These are phyloP conservation scores for Patiria miniata DNA, from an alignment of 35 echinoderm and acorn worm genomes.

Conservation along the genomic window DNA sequence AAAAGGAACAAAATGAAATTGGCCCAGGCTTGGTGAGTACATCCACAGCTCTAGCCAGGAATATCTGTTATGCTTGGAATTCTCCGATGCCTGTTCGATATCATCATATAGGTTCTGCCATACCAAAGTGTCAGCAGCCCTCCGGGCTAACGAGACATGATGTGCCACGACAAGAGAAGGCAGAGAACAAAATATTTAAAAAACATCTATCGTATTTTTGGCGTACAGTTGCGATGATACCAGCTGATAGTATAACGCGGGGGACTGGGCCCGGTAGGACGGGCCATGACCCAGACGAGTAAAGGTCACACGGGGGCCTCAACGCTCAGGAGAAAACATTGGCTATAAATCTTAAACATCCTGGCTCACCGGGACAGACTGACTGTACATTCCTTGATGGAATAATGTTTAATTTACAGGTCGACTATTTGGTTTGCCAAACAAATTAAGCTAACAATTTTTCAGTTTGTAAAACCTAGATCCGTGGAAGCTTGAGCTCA, in stretches of 20 bases:
- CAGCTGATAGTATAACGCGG: neutral
- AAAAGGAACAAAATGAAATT: too few relatives aligned
- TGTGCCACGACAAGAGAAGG: neutral
- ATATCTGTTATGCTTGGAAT: constrained; percentile 22
- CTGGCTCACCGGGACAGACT: too few relatives aligned
- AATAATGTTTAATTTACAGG: too few relatives aligned
- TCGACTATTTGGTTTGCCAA: neutral
- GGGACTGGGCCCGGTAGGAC: neutral
- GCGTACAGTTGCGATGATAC: constrained; percentile 16
- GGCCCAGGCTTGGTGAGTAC: too few relatives aligned
- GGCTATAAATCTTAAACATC: too few relatives aligned
- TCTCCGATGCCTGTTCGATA: constrained; percentile 24
- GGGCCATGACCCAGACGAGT: constrained; percentile 6
- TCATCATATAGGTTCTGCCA: constrained; percentile 26
- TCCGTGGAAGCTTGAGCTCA: neutral
- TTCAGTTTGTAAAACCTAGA: neutral
- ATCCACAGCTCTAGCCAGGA: neutral
- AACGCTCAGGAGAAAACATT: too few relatives aligned
- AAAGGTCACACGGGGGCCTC: constrained; percentile 3
- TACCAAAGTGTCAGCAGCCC: constrained; percentile 10
- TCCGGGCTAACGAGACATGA: constrained; percentile 21
- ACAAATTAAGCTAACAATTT: neutral
- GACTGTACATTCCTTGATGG: too few relatives aligned
- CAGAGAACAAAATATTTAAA: too few relatives aligned
- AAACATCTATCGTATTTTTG: neutral